Percentiles rank a stretch among this genome's conserved stretches.
These are phyloP conservation scores for Gorsachius goisagi DNA, from an alignment of 2,113 vertebrate genomes.

Conservation along the genomic window DNA sequence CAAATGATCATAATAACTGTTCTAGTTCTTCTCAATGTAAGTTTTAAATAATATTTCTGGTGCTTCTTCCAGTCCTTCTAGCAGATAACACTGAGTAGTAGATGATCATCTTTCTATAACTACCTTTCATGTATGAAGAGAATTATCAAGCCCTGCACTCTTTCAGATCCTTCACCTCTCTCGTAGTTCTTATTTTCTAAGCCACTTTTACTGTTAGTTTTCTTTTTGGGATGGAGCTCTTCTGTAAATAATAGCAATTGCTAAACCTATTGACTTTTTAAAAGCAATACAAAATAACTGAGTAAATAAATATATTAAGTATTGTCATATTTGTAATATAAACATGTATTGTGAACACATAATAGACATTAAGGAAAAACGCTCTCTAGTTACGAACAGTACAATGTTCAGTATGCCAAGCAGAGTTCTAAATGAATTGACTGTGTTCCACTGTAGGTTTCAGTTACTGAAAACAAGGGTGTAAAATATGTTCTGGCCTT, in stretches of 20 bases:
- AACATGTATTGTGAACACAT: not conserved
- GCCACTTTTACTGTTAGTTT: not conserved
- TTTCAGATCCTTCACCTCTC: not conserved
- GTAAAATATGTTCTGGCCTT: not conserved
- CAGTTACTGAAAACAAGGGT: not conserved
- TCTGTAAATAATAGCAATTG: not conserved
- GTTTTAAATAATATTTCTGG: not conserved
- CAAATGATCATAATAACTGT: not conserved
- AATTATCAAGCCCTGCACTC: not conserved
- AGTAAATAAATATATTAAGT: not conserved
- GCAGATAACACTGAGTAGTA: not conserved
- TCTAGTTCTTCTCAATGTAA: not conserved
- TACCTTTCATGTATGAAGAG: not conserved
- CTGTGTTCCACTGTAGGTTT: not conserved
- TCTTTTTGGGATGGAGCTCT: not conserved
- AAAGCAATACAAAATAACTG: not conserved
- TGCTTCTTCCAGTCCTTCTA: not conserved
- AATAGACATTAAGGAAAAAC: not conserved
- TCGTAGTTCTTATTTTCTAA: not conserved
- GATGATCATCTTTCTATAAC: not conserved
- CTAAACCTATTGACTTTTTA: not conserved
- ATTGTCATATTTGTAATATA: not conserved
- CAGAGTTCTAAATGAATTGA: not conserved
- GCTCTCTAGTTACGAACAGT: not conserved
- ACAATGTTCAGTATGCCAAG: not conserved